Conservation (phyloP, 2,113 vertebrate genomes). For the Hystrix cristata region DNA sequence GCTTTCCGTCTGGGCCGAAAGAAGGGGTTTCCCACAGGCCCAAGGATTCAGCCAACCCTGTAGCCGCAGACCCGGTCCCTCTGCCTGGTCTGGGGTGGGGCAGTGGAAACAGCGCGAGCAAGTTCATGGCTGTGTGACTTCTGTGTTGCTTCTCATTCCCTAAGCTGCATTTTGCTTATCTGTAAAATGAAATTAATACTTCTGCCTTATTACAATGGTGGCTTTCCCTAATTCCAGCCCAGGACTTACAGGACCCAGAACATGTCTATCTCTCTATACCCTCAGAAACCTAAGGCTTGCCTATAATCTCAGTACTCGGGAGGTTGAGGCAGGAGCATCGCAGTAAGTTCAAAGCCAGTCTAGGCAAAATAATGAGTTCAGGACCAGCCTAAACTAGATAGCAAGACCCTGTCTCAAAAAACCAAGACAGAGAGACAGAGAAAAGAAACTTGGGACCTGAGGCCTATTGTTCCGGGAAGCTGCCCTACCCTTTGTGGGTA, state of each 20-base stretch:
- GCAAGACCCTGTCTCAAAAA: not conserved
- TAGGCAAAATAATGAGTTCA: not conserved
- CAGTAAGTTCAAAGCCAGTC: not conserved
- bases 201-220: not conserved
- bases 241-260: not conserved
- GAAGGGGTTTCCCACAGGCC: slow-evolving; percentile 21
- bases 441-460: not conserved
- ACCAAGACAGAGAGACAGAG: not conserved
- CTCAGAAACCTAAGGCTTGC: not conserved
- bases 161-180: not conserved
- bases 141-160: not conserved
- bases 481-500: too few relatives aligned
- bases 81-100: not conserved
- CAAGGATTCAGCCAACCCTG: not conserved
- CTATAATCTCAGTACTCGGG: not conserved
- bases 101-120: not conserved
- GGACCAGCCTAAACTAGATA: not conserved
- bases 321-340: not conserved
- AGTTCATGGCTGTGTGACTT: not conserved
- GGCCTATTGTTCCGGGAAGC: not conserved
- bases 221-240: not conserved
- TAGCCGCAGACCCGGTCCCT: not conserved
- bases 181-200: not conserved
- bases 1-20: not conserved
- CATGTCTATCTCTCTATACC: not conserved